Evolutionary conservation across 2,888 invertebrate species (phyloP).

Genomic region (Meliscaeva auricollis): DNA sequence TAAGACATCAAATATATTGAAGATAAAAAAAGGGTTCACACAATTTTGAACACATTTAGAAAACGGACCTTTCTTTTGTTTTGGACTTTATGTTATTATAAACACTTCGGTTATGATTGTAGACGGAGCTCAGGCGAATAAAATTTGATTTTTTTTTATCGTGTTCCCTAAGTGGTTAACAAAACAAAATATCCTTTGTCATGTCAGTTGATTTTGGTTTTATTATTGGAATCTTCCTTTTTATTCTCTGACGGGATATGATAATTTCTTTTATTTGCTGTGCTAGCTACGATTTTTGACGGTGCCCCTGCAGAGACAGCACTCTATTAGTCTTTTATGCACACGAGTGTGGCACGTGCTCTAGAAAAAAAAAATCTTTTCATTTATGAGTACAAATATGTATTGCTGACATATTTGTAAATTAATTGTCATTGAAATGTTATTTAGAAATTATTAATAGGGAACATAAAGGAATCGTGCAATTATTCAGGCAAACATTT

Average conservation of each 20-base stretch:
- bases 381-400: too few species aligned
- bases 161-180: background rate
- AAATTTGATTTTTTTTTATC: slow-evolving; percentile 44
- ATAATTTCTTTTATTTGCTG: background rate
- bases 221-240: slow-evolving; percentile 6
- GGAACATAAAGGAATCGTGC: too few species aligned
- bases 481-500: too few species aligned
- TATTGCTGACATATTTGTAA: too few species aligned
- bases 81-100: background rate
- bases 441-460: too few species aligned
- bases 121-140: slow-evolving; percentile 77
- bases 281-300: background rate
- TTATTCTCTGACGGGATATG: slow-evolving; percentile 12
- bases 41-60: background rate
- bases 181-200: background rate
- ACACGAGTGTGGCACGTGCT: slow-evolving; percentile 15
- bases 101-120: slow-evolving; percentile 71
- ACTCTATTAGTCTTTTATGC: background rate
- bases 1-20: slow-evolving; percentile 9
- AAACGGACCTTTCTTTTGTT: slow-evolving; percentile 9
- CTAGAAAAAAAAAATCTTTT: background rate
- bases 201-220: slow-evolving; percentile 8
- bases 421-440: too few species aligned
- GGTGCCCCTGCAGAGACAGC: background rate
- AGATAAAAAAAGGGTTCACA: slow-evolving; percentile 17